A percentile compares a stretch with the other conserved stretches of the same genome.
These are phyloP conservation scores for Phrynocephalus vlangalii DNA, from an alignment of 2,797 vertebrate genomes.

Conservation along the genomic window DNA sequence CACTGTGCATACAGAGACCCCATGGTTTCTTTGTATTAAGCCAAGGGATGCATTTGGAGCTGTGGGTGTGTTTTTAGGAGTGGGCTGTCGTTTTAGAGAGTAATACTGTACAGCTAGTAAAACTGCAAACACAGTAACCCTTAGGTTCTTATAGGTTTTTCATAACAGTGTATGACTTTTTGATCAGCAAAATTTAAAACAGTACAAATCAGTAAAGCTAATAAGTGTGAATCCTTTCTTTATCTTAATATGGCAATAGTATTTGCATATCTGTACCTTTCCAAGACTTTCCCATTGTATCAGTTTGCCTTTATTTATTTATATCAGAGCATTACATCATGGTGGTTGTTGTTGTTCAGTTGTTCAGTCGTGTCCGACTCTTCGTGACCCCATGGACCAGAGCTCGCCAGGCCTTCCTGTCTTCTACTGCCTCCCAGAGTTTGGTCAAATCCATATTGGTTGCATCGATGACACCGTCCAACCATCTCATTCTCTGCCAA, in stretches of 20 bases:
- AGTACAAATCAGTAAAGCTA: slow-evolving; percentile 45
- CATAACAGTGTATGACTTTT: background rate
- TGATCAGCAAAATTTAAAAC: slow-evolving; percentile 8
- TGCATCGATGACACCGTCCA: no score
- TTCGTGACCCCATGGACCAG: no score
- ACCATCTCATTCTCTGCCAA: no score
- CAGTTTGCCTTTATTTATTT: background rate
- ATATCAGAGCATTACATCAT: no score
- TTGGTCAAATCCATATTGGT: no score
- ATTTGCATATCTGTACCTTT: slow-evolving; percentile 1
- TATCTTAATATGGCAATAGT: background rate
- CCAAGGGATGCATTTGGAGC: background rate
- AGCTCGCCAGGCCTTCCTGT: no score
- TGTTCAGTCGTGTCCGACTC: no score
- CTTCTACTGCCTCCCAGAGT: no score
- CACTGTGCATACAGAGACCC: background rate
- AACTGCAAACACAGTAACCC: background rate
- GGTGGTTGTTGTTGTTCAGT: no score
- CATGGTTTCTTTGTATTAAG: background rate
- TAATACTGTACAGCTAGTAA: background rate
- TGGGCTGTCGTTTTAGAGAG: background rate
- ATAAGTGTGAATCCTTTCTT: slow-evolving; percentile 29
- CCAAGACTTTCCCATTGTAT: slow-evolving; percentile 25
- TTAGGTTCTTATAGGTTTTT: background rate
- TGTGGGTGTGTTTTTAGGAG: background rate